Evolutionary conservation across 1,140 invertebrate species (phyloP).

Genomic region (Drosophila mauritiana): DNA sequence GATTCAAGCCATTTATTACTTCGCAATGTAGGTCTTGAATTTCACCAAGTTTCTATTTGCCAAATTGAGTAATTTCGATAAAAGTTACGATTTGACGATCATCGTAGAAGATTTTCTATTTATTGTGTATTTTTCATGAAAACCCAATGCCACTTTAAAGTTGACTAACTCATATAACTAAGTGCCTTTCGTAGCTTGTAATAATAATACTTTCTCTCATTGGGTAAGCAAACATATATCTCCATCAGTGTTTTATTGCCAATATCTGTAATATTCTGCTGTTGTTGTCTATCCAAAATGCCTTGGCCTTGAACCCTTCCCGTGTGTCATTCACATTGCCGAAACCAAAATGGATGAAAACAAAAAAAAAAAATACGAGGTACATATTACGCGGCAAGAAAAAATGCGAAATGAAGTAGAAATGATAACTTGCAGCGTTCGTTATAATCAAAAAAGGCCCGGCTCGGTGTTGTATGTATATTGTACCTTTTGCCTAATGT

Average conservation of each 20-base stretch:
- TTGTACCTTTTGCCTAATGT: not conserved
- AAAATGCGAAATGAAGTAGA: slow-evolving; percentile 20
- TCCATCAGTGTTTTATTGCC: not conserved
- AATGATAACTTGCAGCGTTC: slow-evolving; percentile 35
- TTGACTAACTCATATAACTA: too few relatives aligned
- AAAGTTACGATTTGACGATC: not conserved
- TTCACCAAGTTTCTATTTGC: slow-evolving; percentile 12
- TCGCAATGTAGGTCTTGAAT: slow-evolving; percentile 11
- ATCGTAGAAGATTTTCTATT: not conserved
- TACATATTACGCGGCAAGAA: slow-evolving; percentile 5
- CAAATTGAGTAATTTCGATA: not conserved
- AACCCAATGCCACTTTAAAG: too few relatives aligned
- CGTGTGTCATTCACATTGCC: slow-evolving; percentile 19
- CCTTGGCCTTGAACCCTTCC: slow-evolving; percentile 28
- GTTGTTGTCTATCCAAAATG: slow-evolving; percentile 11
- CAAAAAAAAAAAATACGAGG: not conserved
- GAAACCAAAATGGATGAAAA: not conserved
- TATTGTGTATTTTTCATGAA: too few relatives aligned
- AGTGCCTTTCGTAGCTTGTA: too few relatives aligned
- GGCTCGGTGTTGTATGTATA: slow-evolving; percentile 1
- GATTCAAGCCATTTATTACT: slow-evolving; percentile 11
- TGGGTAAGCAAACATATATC: not conserved
- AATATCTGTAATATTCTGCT: slow-evolving; percentile 13
- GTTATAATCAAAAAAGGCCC: slow-evolving; percentile 21
- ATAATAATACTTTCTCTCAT: not conserved